A percentile compares a stretch with the other conserved stretches of the same genome.
These are phyloP conservation scores for Pogonophryne albipinna DNA, from an alignment of 2,797 vertebrate genomes.

Conservation along the genomic window DNA sequence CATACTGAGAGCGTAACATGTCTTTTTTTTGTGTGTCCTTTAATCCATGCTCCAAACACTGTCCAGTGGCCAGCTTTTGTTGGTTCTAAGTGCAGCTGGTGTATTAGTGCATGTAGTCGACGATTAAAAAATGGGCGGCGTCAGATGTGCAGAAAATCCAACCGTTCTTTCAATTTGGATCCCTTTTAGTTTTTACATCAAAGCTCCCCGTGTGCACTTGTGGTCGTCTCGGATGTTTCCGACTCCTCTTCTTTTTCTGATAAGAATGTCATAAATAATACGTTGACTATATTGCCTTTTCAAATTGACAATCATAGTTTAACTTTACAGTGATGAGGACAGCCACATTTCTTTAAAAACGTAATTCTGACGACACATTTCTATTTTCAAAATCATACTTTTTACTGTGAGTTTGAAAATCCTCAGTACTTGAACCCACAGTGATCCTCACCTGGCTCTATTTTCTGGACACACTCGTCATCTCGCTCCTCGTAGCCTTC, in stretches of 20 bases:
- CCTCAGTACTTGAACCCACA: not conserved
- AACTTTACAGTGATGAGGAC: not conserved
- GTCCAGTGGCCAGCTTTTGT: constrained; percentile 30
- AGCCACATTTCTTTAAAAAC: not conserved
- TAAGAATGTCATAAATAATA: constrained; percentile 8
- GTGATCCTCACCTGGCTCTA: constrained; percentile 56
- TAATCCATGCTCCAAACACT: constrained; percentile 48
- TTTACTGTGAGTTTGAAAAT: not conserved
- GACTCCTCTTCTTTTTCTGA: constrained; percentile 66
- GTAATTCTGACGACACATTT: not conserved
- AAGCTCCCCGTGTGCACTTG: constrained; percentile 73
- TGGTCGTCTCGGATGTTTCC: constrained; percentile 1
- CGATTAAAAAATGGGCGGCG: constrained; percentile 23
- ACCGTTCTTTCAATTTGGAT: constrained; percentile 9
- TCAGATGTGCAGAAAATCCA: constrained; percentile 19
- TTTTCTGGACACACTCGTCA: constrained; percentile 64
- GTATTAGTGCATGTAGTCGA: constrained; percentile 63
- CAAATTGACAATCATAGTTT: not conserved
- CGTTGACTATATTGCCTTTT: not conserved
- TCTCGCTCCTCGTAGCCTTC: constrained; percentile 81
- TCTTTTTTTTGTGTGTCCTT: constrained; percentile 44
- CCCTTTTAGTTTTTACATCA: constrained; percentile 59
- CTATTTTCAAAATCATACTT: not conserved
- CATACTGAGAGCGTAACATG: constrained; percentile 42
- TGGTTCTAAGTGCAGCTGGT: constrained; percentile 37